Conservation (phyloP, 1,140 invertebrate species). For the Rhyacophila brunnea region DNA sequence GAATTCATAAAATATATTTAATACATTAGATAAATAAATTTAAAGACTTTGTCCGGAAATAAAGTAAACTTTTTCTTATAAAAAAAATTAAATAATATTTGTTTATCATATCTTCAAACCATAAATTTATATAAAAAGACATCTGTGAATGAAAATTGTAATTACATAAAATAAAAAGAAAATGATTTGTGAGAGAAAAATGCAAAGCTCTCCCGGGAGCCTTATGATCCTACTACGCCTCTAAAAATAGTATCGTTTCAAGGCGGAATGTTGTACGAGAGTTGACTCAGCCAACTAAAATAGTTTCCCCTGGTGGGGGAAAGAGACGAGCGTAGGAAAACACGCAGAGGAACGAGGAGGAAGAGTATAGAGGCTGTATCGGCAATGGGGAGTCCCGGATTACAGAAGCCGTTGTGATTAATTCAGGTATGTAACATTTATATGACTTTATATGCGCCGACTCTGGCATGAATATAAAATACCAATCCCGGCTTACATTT, state of each 20-base stretch:
- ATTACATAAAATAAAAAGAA: background rate
- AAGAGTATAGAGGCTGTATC: slow-evolving; percentile 2
- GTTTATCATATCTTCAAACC: too few relatives aligned
- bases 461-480: too few relatives aligned
- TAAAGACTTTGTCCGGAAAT: too few relatives aligned
- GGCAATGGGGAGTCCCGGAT: slow-evolving; percentile 23
- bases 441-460: background rate
- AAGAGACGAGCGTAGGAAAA: background rate
- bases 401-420: slow-evolving; percentile 31
- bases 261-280: too few relatives aligned
- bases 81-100: too few relatives aligned
- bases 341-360: background rate
- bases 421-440: slow-evolving; percentile 24
- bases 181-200: background rate
- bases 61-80: too few relatives aligned
- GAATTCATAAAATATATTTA: too few relatives aligned
- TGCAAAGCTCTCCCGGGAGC: background rate
- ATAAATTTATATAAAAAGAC: too few relatives aligned
- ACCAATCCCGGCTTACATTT: too few relatives aligned
- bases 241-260: background rate
- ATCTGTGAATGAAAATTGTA: background rate
- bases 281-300: too few relatives aligned
- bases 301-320: background rate
- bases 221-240: background rate
- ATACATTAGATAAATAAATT: too few relatives aligned